These are phyloP conservation scores for Cheilosia scutellata DNA, from an alignment of 2,888 invertebrate species.

Conservation along the genomic window DNA sequence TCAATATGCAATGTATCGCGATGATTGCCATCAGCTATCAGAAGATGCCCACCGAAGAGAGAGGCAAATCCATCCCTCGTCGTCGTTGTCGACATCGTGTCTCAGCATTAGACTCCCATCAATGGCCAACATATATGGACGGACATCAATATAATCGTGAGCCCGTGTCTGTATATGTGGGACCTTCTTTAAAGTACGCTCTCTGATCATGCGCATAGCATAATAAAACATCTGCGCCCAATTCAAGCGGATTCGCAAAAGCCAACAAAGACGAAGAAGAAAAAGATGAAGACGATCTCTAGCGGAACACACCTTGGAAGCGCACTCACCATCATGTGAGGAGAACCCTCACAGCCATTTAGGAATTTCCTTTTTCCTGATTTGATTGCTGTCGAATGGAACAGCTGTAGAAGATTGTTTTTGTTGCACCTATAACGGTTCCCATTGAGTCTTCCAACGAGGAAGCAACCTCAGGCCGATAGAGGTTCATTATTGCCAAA, in stretches of 20 bases:
- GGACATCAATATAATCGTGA: conserved; percentile 1
- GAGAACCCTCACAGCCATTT: conserved; percentile 53
- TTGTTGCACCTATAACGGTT: conserved; percentile 54
- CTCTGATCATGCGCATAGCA: conserved; percentile 29
- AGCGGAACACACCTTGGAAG: conserved; percentile 52
- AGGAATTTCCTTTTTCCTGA: conserved; percentile 73
- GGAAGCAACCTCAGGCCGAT: conserved; percentile 31
- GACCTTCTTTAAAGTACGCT: conserved; percentile 52
- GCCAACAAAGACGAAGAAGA: background rate
- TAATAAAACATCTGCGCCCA: conserved; percentile 56
- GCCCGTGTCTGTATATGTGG: conserved; percentile 12
- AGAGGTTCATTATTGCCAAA: conserved; percentile 42
- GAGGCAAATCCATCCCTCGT: conserved; percentile 29
- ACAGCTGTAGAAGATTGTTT: conserved; percentile 26
- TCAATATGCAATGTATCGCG: conserved; percentile 62
- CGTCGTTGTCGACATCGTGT: conserved; percentile 30
- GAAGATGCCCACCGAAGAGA: conserved; percentile 25
- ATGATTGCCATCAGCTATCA: conserved; percentile 68
- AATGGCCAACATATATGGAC: conserved; percentile 5
- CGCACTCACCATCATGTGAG: conserved; percentile 16
- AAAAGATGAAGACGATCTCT: conserved; percentile 34
- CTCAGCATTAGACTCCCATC: conserved; percentile 18
- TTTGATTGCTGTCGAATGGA: conserved; percentile 53
- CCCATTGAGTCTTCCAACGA: conserved; percentile 35
- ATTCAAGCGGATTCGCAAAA: conserved; percentile 25